These are phyloP conservation scores for Paramormyrops hopkinsi DNA, from an alignment of 2,797 vertebrate genomes.

Conservation along the genomic window DNA sequence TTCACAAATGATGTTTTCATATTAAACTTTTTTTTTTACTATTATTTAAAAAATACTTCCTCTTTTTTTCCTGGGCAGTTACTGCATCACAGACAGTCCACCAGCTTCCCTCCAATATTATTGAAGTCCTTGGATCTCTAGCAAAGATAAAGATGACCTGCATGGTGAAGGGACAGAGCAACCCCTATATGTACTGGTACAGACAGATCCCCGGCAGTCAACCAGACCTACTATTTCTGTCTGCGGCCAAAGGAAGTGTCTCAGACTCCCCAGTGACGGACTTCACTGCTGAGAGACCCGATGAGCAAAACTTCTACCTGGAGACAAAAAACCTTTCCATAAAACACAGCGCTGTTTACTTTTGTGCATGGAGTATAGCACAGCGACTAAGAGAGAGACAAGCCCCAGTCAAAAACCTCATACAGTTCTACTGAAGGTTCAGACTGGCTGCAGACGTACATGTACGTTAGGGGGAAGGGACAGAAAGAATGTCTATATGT, in stretches of 20 bases:
- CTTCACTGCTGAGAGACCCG: neutral
- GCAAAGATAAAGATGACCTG: neutral
- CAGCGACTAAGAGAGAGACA: neutral
- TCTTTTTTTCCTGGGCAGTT: neutral
- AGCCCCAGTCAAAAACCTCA: constrained; percentile 8
- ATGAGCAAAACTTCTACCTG: neutral
- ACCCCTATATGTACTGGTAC: constrained; percentile 14
- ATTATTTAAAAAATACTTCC: neutral
- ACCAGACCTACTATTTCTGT: neutral
- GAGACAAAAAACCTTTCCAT: neutral
- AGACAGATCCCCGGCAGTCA: neutral
- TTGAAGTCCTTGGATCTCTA: neutral
- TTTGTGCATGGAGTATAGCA: constrained; percentile 8
- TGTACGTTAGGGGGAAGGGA: neutral
- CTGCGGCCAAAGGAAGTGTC: neutral
- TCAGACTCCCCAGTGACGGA: neutral
- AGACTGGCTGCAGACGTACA: neutral
- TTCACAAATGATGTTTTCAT: neutral
- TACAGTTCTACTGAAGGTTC: neutral
- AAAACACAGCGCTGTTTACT: neutral
- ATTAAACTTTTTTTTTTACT: neutral
- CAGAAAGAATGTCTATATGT: neutral
- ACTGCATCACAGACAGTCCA: neutral
- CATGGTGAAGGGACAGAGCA: neutral
- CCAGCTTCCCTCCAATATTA: neutral